These are phyloP conservation scores for Acrocyrtus sp. DNA, from an alignment of 2,888 invertebrate species.

Conservation along the genomic window DNA sequence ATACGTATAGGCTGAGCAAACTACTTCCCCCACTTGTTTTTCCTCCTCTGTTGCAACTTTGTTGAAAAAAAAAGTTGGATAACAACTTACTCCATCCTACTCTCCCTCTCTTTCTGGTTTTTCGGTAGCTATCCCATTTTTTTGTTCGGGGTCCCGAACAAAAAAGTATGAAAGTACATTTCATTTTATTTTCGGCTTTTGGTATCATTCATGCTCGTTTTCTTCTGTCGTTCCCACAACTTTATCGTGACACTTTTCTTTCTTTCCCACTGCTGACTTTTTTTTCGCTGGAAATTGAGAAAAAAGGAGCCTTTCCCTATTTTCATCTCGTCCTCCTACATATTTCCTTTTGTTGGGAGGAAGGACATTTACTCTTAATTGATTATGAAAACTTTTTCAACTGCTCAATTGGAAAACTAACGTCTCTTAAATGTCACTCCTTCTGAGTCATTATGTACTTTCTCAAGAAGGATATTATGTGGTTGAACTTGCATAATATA, in stretches of 20 bases:
- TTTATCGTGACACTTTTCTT: constrained; percentile 45
- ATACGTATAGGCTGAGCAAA: too few species aligned
- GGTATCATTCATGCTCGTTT: constrained; percentile 36
- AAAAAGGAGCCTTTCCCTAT: constrained; percentile 31
- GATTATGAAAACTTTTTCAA: constrained; percentile 49
- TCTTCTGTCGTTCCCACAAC: constrained; percentile 12
- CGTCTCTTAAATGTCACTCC: constrained; percentile 45
- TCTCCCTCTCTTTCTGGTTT: neutral
- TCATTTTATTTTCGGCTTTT: constrained; percentile 35
- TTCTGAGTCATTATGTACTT: too few species aligned
- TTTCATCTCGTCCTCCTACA: constrained; percentile 9
- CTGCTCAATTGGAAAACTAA: constrained; percentile 50
- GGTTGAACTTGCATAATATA: too few species aligned
- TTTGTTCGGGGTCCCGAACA: neutral
- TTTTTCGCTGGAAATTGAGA: neutral
- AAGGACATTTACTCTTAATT: constrained; percentile 49
- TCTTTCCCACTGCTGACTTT: too few species aligned
- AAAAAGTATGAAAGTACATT: constrained; percentile 19
- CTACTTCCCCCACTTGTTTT: neutral
- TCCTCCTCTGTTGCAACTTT: neutral
- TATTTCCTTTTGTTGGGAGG: constrained; percentile 38
- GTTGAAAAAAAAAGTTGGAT: constrained; percentile 20
- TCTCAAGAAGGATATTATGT: too few species aligned
- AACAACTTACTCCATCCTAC: constrained; percentile 3
- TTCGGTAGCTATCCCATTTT: neutral